Evolutionary conservation across 1,140 invertebrate species (phyloP).

Genomic region (Teleopsis dalmanni): DNA sequence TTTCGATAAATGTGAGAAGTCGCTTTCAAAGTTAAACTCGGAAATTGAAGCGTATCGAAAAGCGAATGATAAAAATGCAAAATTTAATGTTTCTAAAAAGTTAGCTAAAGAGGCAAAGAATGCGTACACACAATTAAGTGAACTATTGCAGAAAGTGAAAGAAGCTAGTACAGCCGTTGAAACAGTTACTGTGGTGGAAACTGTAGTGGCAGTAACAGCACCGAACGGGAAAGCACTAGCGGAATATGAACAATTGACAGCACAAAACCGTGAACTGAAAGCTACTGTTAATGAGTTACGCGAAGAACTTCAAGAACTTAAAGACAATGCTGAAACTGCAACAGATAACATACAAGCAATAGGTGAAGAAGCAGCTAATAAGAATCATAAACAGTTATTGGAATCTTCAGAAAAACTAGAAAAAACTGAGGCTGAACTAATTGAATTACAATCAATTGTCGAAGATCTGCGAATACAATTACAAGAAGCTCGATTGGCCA

Average conservation of each 20-base stretch:
- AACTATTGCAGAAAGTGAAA: constrained; percentile 44
- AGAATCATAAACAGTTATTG: background rate
- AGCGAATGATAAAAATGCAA: constrained; percentile 35
- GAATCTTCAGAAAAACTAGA: constrained; percentile 1
- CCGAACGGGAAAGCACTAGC: constrained; percentile 40
- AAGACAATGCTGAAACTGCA: constrained; percentile 9
- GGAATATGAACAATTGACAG: constrained; percentile 44
- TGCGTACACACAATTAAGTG: constrained; percentile 29
- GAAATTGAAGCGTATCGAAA: constrained; percentile 38
- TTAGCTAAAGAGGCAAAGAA: constrained; percentile 40
- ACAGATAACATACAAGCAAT: constrained; percentile 1
- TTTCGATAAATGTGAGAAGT: constrained; percentile 36
- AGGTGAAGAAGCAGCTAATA: background rate
- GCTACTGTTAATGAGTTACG: constrained; percentile 19
- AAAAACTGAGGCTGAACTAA: constrained; percentile 4
- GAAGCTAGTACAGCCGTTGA: constrained; percentile 41
- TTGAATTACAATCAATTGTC: constrained; percentile 7
- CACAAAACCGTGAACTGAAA: constrained; percentile 44
- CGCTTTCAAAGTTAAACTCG: constrained; percentile 26
- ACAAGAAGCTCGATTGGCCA: constrained; percentile 7
- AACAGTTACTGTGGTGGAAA: constrained; percentile 41
- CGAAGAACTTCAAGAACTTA: constrained; percentile 21
- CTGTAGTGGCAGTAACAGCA: constrained; percentile 35
- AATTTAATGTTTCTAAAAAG: constrained; percentile 39
- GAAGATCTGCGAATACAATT: constrained; percentile 16